Evolutionary conservation across 2,113 vertebrate species (phyloP), one percentile per base, ranked within the genome.

Genomic region (Heptranchias perlo): DNA sequence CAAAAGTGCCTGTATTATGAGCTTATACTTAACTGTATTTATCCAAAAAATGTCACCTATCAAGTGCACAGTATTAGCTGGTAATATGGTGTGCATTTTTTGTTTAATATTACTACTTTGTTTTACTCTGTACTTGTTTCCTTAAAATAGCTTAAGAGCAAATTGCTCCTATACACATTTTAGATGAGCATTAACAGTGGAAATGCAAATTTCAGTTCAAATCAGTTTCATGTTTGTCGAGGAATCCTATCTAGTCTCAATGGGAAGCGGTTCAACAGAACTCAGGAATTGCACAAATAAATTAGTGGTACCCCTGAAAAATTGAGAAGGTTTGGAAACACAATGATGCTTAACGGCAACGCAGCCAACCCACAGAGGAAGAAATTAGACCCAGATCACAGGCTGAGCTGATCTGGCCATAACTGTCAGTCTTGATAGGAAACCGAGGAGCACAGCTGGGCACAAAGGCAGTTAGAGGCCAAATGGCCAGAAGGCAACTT

Each of bases 401-500:
- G 31, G 87, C 52, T 91, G 87, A 61, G 87, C 87, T 58, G 87
- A 58, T 91, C 52, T 58, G 87, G 87, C 87, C 87, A 58, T 91
- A 54, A 91, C 52, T 91, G 86, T 31, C 86, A 89, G 86, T 28
- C 47, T 54, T 61, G 52, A 91, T 91, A 16, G 31, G 87, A 91
- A 91, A 91, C 87, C 3, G 52, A 91, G 87, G 87, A 58, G 52
- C 87, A 91, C 87, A 58, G 28, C 87, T 54, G 87, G 87, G 13
- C 28, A 61, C 28, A 91, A 91, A 58, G 87, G 31, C 84, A 52
- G 49, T 25, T n/a, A 58, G 52, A n/a, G 87, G 52, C 87, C 87
- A 91, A 91, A 54, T 91, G 87, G 28, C 87, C 87, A 91, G 87
- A 91, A 91, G 87, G 87, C 52, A 91, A 91, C 87, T 58, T 91